These are phyloP conservation scores for Lobophora halterata DNA, from an alignment of 2,888 invertebrate species.

Conservation along the genomic window DNA sequence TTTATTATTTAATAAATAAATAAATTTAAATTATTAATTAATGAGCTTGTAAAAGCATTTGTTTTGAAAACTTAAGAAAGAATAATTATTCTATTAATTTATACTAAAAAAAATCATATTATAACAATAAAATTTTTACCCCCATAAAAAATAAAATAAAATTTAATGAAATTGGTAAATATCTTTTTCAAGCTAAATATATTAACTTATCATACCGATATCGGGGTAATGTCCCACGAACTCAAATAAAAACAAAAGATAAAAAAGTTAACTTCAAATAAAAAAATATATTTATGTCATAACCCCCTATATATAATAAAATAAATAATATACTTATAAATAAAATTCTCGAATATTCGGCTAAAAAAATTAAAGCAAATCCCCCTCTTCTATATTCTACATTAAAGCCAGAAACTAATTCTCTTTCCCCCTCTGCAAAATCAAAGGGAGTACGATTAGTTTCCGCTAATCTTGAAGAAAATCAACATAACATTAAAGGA, in stretches of 20 bases:
- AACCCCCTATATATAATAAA: slow-evolving; percentile 80
- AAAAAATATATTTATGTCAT: slow-evolving; percentile 69
- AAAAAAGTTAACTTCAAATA: slow-evolving; percentile 79
- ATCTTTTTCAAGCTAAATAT: slow-evolving; percentile 83
- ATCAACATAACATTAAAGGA: slow-evolving; percentile 79
- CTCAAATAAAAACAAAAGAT: slow-evolving; percentile 83
- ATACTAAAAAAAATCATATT: slow-evolving; percentile 61
- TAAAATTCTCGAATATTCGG: slow-evolving; percentile 85
- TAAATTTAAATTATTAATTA: no score
- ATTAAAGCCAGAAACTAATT: slow-evolving; percentile 90
- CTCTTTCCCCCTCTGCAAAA: slow-evolving; percentile 90
- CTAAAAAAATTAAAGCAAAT: slow-evolving; percentile 87
- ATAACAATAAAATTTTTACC: slow-evolving; percentile 66
- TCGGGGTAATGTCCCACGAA: slow-evolving; percentile 84
- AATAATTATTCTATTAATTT: slow-evolving; percentile 82
- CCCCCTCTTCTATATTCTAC: slow-evolving; percentile 86
- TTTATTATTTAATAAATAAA: slow-evolving; percentile 50
- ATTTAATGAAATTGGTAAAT: slow-evolving; percentile 84
- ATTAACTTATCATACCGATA: slow-evolving; percentile 89
- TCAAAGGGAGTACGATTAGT: slow-evolving; percentile 89
- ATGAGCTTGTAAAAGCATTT: slow-evolving; percentile 84
- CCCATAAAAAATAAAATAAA: slow-evolving; percentile 82
- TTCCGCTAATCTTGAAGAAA: slow-evolving; percentile 84
- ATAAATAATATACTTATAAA: slow-evolving; percentile 83
- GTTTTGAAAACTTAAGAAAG: slow-evolving; percentile 87